These are phyloP conservation scores for Epinephelus cyanopodus DNA, from an alignment of 2,113 vertebrate species.

Conservation along the genomic window DNA sequence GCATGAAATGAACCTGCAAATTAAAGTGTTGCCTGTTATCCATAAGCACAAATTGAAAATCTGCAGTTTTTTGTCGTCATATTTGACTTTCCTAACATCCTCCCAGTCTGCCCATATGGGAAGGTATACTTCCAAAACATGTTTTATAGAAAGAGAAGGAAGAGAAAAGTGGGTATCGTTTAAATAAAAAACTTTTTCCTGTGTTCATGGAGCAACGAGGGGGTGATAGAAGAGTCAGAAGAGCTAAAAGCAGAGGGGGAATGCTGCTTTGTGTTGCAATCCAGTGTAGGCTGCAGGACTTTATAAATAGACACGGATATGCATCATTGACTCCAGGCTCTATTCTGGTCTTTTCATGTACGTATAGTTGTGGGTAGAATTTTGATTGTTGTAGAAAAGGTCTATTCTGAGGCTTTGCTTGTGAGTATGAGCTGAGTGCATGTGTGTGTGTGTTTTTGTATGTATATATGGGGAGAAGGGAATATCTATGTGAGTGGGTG, in stretches of 20 bases:
- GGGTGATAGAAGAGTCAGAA: constrained; percentile 39
- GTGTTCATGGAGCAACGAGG: constrained; percentile 24
- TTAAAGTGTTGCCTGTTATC: constrained; percentile 35
- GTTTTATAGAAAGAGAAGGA: constrained; percentile 18
- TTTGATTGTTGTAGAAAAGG: constrained; percentile 53
- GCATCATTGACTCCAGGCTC: constrained; percentile 63
- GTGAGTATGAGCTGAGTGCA: constrained; percentile 4
- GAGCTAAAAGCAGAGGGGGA: constrained; percentile 46
- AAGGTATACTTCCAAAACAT: constrained; percentile 18
- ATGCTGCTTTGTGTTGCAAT: constrained; percentile 53
- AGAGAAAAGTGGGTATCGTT: constrained; percentile 13
- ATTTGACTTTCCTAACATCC: constrained; percentile 6
- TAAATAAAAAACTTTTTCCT: constrained; percentile 20
- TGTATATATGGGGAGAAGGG: constrained; percentile 5
- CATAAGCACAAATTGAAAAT: constrained; percentile 12
- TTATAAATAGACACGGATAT: constrained; percentile 75
- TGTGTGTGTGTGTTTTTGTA: neutral
- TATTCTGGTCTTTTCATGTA: constrained; percentile 64
- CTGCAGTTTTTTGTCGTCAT: neutral
- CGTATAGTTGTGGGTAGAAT: constrained; percentile 42
- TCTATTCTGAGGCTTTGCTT: constrained; percentile 50
- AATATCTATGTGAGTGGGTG: constrained; percentile 50
- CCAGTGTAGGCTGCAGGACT: constrained; percentile 57
- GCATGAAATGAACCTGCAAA: constrained; percentile 47
- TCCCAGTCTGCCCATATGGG: neutral